Evolutionary conservation across 1,140 invertebrate genomes (phyloP).

Genomic region (Lucilia cuprina): DNA sequence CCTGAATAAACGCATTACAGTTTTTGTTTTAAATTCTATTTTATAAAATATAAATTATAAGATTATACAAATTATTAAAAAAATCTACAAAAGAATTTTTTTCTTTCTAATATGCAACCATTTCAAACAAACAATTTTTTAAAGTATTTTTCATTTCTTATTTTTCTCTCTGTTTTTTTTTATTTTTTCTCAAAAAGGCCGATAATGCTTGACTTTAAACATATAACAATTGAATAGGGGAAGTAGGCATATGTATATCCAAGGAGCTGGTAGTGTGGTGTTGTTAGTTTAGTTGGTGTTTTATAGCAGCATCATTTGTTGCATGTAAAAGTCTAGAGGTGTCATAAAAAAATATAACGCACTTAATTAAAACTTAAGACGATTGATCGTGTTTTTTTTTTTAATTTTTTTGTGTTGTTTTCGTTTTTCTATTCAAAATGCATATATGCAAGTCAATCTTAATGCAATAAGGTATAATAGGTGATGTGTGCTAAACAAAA

Average conservation of each 20-base stretch:
- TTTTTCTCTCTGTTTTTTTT: neutral
- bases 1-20: neutral
- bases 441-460: neutral
- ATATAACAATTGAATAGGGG: neutral
- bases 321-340: no score
- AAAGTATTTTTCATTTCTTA: neutral
- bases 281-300: neutral
- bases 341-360: neutral
- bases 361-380: slow-evolving; percentile 11
- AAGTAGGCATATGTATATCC: neutral
- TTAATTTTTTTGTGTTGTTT: no score
- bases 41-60: slow-evolving; percentile 6
- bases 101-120: neutral
- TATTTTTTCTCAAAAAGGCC: neutral
- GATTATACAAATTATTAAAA: neutral
- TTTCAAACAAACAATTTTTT: neutral
- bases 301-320: neutral
- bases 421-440: neutral
- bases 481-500: slow-evolving; percentile 1
- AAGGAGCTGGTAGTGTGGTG: neutral
- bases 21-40: neutral
- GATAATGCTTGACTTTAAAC: neutral
- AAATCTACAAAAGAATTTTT: neutral
- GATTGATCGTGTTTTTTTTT: neutral
- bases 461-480: neutral